phyloP scores from a whole-genome alignment of 2,797 vertebrate species.

The Thamnophis elegans region DNA sequence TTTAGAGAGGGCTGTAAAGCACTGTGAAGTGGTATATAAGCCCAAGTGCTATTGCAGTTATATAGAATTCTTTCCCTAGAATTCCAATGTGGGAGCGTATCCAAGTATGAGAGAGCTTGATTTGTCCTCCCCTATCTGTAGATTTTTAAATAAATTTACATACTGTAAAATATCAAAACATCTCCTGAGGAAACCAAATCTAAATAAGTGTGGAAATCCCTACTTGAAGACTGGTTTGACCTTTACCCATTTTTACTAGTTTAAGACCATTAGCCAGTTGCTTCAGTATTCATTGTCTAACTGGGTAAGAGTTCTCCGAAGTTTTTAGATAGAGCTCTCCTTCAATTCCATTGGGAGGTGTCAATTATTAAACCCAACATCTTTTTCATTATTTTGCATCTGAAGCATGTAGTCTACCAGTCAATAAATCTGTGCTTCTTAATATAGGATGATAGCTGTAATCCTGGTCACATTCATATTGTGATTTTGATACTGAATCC shows the following conservation, averaged over 20 bases:
- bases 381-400: not conserved
- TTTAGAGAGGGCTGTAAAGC: no score
- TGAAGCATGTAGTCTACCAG: not conserved
- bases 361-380: not conserved
- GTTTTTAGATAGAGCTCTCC: not conserved
- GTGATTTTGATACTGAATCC: not conserved
- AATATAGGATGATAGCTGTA: not conserved
- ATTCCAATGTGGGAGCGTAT: not conserved
- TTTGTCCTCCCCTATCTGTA: not conserved
- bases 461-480: not conserved
- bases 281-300: not conserved
- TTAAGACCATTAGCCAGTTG: not conserved
- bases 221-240: not conserved
- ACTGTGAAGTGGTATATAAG: no score
- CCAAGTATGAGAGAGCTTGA: not conserved
- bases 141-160: not conserved
- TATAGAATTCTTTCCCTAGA: not conserved
- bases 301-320: not conserved
- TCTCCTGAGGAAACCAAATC: not conserved
- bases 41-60: not conserved
- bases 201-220: not conserved
- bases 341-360: not conserved
- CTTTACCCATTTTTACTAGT: not conserved
- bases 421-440: not conserved
- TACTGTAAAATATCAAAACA: not conserved